Base-by-base conservation (phyloP, 64 coral and sea anemone genomes). In the Montipora efflorescens region DNA sequence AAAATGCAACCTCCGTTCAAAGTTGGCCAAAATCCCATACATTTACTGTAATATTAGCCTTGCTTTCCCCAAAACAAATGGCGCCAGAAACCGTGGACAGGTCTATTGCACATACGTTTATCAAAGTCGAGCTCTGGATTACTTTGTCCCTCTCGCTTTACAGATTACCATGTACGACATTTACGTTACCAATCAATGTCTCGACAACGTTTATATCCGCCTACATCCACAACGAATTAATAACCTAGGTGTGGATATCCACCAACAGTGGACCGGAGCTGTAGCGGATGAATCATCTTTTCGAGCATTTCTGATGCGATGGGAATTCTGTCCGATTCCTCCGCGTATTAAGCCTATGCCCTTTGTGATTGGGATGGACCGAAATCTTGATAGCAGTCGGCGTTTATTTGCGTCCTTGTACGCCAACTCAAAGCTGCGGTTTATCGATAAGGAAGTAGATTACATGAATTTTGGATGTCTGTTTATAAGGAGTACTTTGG, bases 111-210 rank as follows among this genome's bases (percentile, higher is more conserved):
- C 2, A 36, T 36, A 36, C 36, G 36, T 36, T 36, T 36, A 36
- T 36, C 36, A 36, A 36, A 36, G 36, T 36, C 36, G 36, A 36
- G 36, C 36, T 36, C 36, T 36, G 36, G 36, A 36, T 36, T 36
- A 59, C 13, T 59, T 13, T 59, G 7, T 59, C 7, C 3, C 3
- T 59, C 57, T 59, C 13, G 7, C 7, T 59, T 59, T 13, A 59
- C 57, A 59, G 57, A 59, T n/a, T 19, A 78, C 45, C 13, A 78
- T 78, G 76, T 78, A 78, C 76, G n/a, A 15, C 76, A 47, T 78
- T 78, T 78, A 78, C 46, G 76, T 78, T n/a, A 15, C 44, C 49
- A 78, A 78, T 45, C 4, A 78, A 18, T 47, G 14, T 51, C 0
- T 1, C 6, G 8, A 6, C 2, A 46, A 4, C 28, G 76, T 78